Conservation (phyloP, 2,797 vertebrate genomes). For the Choloepus didactylus region DNA sequence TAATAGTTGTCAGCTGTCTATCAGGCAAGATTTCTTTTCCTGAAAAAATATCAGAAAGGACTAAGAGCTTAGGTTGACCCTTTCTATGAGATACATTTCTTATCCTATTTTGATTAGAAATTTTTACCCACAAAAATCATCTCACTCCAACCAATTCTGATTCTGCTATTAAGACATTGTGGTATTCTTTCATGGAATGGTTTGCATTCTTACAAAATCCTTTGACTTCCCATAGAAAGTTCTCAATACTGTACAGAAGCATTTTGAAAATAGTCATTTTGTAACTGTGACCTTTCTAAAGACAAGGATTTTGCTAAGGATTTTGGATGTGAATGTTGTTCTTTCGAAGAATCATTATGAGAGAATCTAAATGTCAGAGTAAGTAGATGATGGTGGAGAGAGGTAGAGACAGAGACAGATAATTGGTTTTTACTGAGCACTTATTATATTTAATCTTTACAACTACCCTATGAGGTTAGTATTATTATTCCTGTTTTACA, state of each 20-base stretch:
- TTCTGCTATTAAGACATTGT: background rate
- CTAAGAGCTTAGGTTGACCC: background rate
- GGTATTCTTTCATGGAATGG: background rate
- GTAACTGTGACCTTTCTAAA: background rate
- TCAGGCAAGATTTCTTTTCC: slow-evolving; percentile 1
- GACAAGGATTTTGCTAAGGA: background rate
- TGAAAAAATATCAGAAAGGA: background rate
- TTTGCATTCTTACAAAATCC: background rate
- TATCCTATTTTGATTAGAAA: background rate
- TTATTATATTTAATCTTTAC: background rate
- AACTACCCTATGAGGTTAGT: background rate
- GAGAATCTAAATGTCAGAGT: background rate
- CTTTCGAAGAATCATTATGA: background rate
- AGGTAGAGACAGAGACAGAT: background rate
- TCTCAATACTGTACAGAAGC: background rate
- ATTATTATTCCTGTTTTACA: background rate
- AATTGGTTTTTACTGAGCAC: background rate
- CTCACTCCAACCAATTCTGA: background rate
- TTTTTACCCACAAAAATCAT: background rate
- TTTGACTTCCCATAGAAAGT: background rate
- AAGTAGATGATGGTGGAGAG: background rate
- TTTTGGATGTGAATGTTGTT: background rate
- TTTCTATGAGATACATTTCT: background rate
- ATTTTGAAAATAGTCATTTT: slow-evolving; percentile 27
- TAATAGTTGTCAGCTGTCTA: background rate